Evolutionary conservation across 1,140 invertebrate genomes (phyloP), one percentile per base, ranked within the genome.

Genomic region (Pogonomyrmex barbatus): DNA sequence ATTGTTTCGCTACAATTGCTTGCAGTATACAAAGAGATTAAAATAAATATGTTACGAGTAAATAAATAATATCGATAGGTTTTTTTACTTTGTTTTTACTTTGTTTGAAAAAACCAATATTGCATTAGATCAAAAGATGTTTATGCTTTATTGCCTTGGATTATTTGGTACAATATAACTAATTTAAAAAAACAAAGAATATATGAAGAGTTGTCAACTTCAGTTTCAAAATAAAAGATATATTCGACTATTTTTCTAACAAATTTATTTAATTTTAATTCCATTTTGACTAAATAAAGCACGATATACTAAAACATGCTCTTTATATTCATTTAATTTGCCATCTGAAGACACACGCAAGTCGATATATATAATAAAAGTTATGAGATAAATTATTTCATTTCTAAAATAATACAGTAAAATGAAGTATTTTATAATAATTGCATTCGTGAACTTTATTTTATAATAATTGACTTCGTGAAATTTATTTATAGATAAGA

Each of bases 1-100:
- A 75, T 75, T 50, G 67, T 60, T 54, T 73, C 79, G 79, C 67
- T 73, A 50, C 68, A 75, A 83, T 62, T 73, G 79, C 62, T 83
- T 50, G 68, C 68, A 17, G 30, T 8, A 45, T 33, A 62, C 79
- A 83, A 83, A 83, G 67, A 83, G 79, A 24, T 75, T 75, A 75
- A 83, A 83, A 82, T 73, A 62, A 82, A 73, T 36, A 58, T 45
- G 78, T 39, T 58, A 81, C 14, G 39, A 70, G 56, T 81, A 70
- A 45, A 70, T 81, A 50, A 50, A 56, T 62, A 45, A 71, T 58
- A 47, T 42, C 30, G 30, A 73, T 60, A 73, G 42, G 24, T 2
- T 60, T 24, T 47, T 73, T 39, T 50, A 39, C n/a, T 73, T 52
- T 45, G 33, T 60, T 82, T 24, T 12, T 30, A 83, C 24, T 24